These are phyloP conservation scores for Arizona elegans DNA, from an alignment of 2,113 vertebrate genomes.

Conservation along the genomic window DNA sequence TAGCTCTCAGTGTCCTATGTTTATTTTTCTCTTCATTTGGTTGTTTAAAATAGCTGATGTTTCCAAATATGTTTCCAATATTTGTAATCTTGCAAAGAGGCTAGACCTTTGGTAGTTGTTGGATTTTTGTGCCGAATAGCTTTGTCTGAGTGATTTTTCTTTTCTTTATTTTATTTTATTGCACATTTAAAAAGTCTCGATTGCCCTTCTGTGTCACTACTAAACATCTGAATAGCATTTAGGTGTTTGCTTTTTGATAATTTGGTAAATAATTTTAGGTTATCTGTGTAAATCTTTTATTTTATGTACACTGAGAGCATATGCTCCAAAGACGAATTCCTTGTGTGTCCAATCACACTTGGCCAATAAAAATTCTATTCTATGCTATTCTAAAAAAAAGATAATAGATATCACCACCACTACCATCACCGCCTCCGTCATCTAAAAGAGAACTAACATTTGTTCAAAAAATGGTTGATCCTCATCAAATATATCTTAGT, in stretches of 20 bases:
- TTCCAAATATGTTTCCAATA: not conserved
- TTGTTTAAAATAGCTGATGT: not conserved
- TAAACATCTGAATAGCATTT: not conserved
- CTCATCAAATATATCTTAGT: not conserved
- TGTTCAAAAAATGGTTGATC: not conserved
- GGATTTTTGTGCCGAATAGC: not conserved
- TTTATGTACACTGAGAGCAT: too few species aligned
- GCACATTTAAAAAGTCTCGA: not conserved
- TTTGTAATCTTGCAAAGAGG: not conserved
- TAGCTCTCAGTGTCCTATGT: not conserved
- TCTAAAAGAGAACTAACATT: not conserved
- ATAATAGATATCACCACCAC: not conserved
- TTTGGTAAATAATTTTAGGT: not conserved
- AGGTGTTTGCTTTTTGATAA: not conserved
- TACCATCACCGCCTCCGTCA: not conserved
- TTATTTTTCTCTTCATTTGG: not conserved
- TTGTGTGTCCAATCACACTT: too few species aligned
- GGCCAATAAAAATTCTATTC: too few species aligned
- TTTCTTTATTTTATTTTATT: not conserved
- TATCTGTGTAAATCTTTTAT: not conserved
- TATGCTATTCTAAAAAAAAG: not conserved
- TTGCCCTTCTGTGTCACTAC: not conserved
- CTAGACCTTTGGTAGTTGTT: not conserved
- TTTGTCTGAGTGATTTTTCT: not conserved
- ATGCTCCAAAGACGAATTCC: too few species aligned